Percentiles rank a stretch among this genome's conserved stretches.
phyloP scores from a whole-genome alignment of 2,888 invertebrate species.

The Eledone cirrhosa region DNA sequence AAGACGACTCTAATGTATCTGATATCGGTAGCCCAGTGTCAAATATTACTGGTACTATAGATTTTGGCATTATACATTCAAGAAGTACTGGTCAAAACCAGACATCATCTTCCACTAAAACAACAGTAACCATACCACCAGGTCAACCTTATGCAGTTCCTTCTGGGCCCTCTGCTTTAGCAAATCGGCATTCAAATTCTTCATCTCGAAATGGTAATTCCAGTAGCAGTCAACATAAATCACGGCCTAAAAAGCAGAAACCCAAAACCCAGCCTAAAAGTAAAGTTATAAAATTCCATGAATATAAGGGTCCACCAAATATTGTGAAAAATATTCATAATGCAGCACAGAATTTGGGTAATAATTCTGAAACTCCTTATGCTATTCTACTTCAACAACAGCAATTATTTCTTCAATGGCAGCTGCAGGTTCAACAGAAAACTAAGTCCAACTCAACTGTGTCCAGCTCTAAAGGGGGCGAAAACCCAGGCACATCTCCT shows the following conservation, averaged over 20 bases:
- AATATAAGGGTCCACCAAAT: constrained; percentile 83
- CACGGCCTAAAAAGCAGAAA: constrained; percentile 77
- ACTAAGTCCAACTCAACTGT: constrained; percentile 40
- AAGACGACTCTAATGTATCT: constrained; percentile 54
- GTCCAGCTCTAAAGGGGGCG: constrained; percentile 35
- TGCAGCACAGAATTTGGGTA: constrained; percentile 31
- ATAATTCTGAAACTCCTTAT: constrained; percentile 51
- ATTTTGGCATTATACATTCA: neutral
- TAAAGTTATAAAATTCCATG: constrained; percentile 94
- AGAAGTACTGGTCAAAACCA: neutral
- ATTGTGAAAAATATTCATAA: constrained; percentile 75
- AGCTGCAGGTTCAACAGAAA: constrained; percentile 83
- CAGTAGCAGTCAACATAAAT: constrained; percentile 41
- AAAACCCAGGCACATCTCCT: neutral
- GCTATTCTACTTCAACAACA: constrained; percentile 81
- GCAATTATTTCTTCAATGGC: constrained; percentile 88
- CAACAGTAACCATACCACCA: constrained; percentile 24
- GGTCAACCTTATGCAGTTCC: constrained; percentile 29
- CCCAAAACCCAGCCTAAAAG: constrained; percentile 83
- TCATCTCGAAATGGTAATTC: constrained; percentile 33
- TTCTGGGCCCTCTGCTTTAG: constrained; percentile 2
- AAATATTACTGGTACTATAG: constrained; percentile 40
- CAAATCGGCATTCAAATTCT: constrained; percentile 20
- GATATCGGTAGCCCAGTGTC: constrained; percentile 54
- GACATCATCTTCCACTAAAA: neutral